Evolutionary conservation across 2,888 invertebrate genomes (phyloP), one percentile per base, ranked within the genome.

Genomic region (Ennomos erosarius): DNA sequence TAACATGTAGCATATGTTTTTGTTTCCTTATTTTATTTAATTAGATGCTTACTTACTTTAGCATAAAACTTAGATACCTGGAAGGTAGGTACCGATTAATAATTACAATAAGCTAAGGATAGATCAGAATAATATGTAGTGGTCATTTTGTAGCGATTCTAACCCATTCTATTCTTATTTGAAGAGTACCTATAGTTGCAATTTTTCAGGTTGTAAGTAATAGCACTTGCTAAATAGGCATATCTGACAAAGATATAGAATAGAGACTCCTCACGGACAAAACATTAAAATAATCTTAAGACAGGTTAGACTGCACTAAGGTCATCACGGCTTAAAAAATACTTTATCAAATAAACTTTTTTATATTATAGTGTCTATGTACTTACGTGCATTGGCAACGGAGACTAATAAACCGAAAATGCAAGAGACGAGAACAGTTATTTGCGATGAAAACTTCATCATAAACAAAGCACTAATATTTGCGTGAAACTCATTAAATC

Each of bases 301-400:
- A 59, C 54, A 40, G 47, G 62, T 62, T 59, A 53, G 34, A 56
- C 61, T 62, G 68, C 67, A 69, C 59, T 69, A 71, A 76, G 76
- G 77, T 76, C 75, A 72, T 44, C 51, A 13, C 59, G 69, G 65
- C 68, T 67, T 68, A 69, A 26, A 26, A 26, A 55, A 51, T 49
- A 51, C 55, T 45, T 9, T 13, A 39, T 43, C 34, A 11, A 16
- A 16, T 11, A 9, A 4, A 47, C 10, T 3, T 11, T 44, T 43
- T 35, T 48, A 26, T 6, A 6, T 26, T 8, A 42, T 35, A 57
- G 34, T 43, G 52, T 63, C 16, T 47, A 40, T 56, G 56, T 69
- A 85, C 85, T 85, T 68, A 85, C 85, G 78, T 62, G 71, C 76
- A 26, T 43, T 59, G 40, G 64, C 74, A 55, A 56, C 59, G 52